Evolutionary conservation across 2,888 invertebrate genomes (phyloP), one percentile per base, ranked within the genome.

Genomic region (Melanchra persicariae): DNA sequence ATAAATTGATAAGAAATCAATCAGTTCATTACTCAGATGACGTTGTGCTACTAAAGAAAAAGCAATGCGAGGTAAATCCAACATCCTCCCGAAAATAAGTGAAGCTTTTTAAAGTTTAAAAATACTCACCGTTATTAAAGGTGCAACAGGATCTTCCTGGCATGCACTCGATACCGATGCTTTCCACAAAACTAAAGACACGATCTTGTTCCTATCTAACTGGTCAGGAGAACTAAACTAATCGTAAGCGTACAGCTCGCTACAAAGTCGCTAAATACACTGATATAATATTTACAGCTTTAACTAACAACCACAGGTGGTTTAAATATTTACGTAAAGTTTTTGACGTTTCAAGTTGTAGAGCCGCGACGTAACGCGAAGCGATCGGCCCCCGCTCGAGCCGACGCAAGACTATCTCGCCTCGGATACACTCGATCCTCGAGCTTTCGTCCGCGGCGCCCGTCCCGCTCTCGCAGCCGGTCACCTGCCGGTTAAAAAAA

Each of bases 401-500:
- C 93, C 94, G 92, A 88, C 94, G 91, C 94, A 87, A 93, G 93
- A 95, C 95, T 95, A 91, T 88, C 81, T 84, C 86, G 84, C 34
- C 34, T 34, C 86, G 84, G 85, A 84, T 83, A 83, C 85, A 88
- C 89, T 87, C 88, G 89, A 79, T 85, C 87, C 88, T 85, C 85
- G 91, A 94, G 94, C 94, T 94, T 94, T 93, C 90, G 86, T 83
- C 79, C 85, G 83, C 85, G 81, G 80, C 77, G 60, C 81, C 79
- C 90, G 90, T 94, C 95, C 92, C 90, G 88, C 93, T 95, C 94
- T 84, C 91, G 87, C 94, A 91, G 87, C 88, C 91, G 88, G 87
- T 93, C 94, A 94, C 93, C 93, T 93, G 94, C 92, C 88, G 87
- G 85, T 84, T 88, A 88, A 93, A 95, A 94, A 94, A 94, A 92